Evolutionary conservation across 1,140 invertebrate species (phyloP).

Genomic region (Archivesica marissinica): DNA sequence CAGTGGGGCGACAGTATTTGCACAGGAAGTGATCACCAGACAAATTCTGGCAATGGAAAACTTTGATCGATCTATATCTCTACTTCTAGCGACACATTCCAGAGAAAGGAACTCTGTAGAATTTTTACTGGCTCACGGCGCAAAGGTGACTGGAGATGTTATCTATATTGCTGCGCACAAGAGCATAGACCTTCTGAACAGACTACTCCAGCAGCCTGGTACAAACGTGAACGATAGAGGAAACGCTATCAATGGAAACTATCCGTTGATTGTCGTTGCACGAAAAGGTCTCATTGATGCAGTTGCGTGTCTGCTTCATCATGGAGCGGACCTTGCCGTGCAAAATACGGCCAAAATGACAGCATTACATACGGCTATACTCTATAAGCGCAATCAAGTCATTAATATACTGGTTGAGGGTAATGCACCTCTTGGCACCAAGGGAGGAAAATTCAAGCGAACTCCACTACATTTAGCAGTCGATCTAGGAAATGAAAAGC

Average conservation of each 20-base stretch:
- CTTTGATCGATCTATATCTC: too few species aligned
- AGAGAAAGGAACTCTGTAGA: too few species aligned
- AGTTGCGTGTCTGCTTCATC: not conserved
- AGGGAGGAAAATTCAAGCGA: conserved; percentile 20
- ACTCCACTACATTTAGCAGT: conserved; percentile 39
- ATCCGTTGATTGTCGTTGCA: conserved; percentile 30
- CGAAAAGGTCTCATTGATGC: conserved; percentile 11
- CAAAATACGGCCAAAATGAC: conserved; percentile 16
- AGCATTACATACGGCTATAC: conserved; percentile 33
- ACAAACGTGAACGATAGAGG: not conserved
- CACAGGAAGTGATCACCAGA: too few species aligned
- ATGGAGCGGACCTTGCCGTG: not conserved
- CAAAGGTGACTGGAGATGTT: conserved; percentile 7
- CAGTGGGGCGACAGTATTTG: too few species aligned
- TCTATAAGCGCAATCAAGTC: not conserved
- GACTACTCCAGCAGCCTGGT: not conserved
- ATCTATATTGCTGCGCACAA: conserved; percentile 40
- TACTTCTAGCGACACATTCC: too few species aligned
- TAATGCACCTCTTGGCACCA: not conserved
- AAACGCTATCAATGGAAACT: conserved; percentile 1
- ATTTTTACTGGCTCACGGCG: not conserved
- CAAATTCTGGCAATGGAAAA: too few species aligned
- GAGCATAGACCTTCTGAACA: too few species aligned
- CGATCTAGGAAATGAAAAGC: not conserved
- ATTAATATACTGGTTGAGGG: not conserved